A percentile compares a stretch with the other conserved stretches of the same genome.
Conservation (phyloP, 1,140 invertebrate genomes). For the Schlechtendalia chinensis region DNA sequence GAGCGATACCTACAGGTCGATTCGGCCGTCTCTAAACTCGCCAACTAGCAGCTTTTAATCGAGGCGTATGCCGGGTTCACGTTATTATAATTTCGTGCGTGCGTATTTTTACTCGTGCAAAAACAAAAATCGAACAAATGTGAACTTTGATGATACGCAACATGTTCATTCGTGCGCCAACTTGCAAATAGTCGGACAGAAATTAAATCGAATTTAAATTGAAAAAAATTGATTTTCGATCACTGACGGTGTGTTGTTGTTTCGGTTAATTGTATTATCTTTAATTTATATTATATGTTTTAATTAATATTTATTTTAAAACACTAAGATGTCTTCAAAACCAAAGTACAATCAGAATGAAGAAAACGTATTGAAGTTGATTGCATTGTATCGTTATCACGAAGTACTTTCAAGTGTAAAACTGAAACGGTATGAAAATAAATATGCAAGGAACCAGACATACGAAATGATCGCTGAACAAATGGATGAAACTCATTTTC, state of each 20-base stretch:
- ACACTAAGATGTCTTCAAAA: neutral
- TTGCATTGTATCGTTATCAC: neutral
- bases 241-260: neutral
- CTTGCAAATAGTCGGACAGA: neutral
- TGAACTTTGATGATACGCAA: neutral
- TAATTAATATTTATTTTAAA: neutral
- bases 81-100: neutral
- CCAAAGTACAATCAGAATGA: slow-evolving; percentile 4
- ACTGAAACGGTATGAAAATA: neutral
- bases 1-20: too few species aligned
- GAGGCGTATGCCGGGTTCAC: neutral
- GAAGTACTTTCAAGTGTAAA: neutral
- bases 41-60: too few species aligned
- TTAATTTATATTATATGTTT: neutral
- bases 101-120: slow-evolving; percentile 8
- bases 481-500: neutral
- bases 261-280: neutral
- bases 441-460: neutral
- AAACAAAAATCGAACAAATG: slow-evolving; percentile 8
- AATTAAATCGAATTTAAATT: slow-evolving; percentile 1
- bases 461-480: neutral
- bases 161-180: neutral
- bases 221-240: neutral
- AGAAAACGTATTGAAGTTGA: slow-evolving; percentile 3
- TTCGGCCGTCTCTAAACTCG: too few species aligned